Evolutionary conservation across 2,797 vertebrate species (phyloP), one percentile per base, ranked within the genome.

Genomic region (Triplophysa bombifrons): DNA sequence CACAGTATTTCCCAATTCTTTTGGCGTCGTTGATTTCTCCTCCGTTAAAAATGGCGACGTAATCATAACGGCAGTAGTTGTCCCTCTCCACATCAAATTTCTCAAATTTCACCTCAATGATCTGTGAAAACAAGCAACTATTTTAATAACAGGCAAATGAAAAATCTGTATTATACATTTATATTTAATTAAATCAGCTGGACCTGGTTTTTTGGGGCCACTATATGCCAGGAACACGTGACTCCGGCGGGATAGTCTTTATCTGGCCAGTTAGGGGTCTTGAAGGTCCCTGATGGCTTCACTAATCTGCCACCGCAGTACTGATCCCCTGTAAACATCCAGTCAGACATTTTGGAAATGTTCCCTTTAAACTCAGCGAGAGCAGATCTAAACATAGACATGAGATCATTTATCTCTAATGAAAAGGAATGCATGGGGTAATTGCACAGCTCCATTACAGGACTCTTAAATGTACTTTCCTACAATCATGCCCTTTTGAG

Each of bases 41-140:
- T 20, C 97, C 97, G 1, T 98, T 98, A 87, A 97, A 99, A 85
- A 99, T 95, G 25, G 97, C 96, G 61, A 99, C 95, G 0, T 96
- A 97, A 88, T 99, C 98, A 0, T 99, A 99, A 76, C 97, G 95
- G 90, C 98, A 99, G 90, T 99, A 98, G 93, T 97, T 98, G 80
- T 99, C 98, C 73, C 97, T 93, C 73, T 99, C 98, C 77, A 99
- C 95, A n/a, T 99, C 98, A 81, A 99, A 99, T 91, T 99, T 99
- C 90, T 99, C 98, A 14, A 99, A 99, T 86, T 94, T 96, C 74
- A 99, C 83, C 84, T 99, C 97, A 85, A 99, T 98, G 20, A 95
- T 93, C 94, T 95, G 87, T 48, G 48, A 48, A 82, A 41, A 85
- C 6, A 38, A 38, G 1, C n/a, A 68, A 41, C 14, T 16, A 9